Conservation (phyloP, 2,113 vertebrate species). For the Atrichornis clamosus region DNA sequence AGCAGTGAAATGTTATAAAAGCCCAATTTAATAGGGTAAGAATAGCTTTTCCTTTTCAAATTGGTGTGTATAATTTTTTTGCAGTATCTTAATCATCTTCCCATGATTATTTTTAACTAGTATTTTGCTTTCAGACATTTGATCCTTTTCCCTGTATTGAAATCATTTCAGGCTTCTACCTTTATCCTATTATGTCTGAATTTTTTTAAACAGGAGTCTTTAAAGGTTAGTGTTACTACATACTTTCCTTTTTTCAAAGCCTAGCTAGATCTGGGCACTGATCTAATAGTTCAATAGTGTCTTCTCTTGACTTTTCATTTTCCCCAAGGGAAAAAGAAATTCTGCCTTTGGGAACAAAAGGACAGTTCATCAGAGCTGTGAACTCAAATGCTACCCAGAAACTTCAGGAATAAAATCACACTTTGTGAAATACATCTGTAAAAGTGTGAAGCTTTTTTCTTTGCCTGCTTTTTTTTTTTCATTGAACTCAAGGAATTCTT, state of each 20-base stretch:
- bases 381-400: conserved; percentile 18
- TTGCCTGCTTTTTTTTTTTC: not conserved
- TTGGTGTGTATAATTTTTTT: not conserved
- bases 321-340: not conserved
- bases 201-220: not conserved
- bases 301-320: conserved; percentile 7
- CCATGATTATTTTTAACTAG: conserved; percentile 5
- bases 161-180: not conserved
- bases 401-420: not conserved
- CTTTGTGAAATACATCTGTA: conserved; percentile 2
- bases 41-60: conserved; percentile 30
- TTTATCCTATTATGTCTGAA: not conserved
- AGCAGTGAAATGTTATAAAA: not conserved
- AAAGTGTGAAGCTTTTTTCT: not conserved
- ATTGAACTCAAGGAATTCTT: conserved; percentile 14
- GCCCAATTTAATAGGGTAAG: not conserved
- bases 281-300: not conserved
- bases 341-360: conserved; percentile 8
- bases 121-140: not conserved
- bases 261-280: not conserved
- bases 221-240: not conserved
- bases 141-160: conserved; percentile 22
- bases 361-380: conserved; percentile 17
- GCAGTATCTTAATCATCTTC: not conserved
- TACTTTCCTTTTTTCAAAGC: not conserved